A percentile compares a stretch with the other conserved stretches of the same genome.
Evolutionary conservation across 2,113 vertebrate species (phyloP).

Genomic region (Cyprinodon brontotheroides): DNA sequence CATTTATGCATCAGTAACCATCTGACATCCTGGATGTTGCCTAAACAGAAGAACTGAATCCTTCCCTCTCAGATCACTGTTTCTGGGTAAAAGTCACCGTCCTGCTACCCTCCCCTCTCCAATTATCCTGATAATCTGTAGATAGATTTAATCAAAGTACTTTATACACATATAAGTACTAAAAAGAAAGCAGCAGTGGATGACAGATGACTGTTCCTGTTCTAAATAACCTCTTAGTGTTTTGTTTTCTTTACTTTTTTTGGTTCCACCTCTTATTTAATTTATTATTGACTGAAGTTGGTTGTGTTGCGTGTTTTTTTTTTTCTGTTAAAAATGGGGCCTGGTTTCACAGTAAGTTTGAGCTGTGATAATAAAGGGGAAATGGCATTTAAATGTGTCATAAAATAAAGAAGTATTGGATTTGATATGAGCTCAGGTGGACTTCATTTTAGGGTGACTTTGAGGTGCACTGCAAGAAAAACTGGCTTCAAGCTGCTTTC

Average conservation of each 20-base stretch:
- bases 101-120: neutral
- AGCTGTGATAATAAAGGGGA: no score
- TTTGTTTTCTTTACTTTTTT: neutral
- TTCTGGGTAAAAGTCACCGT: neutral
- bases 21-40: neutral
- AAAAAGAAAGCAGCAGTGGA: no score
- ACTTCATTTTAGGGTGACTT: neutral
- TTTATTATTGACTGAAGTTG: neutral
- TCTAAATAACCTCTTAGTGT: no score
- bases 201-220: no score
- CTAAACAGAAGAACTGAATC: neutral
- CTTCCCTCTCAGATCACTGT: neutral
- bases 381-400: neutral
- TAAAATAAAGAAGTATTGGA: no score
- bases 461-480: no score
- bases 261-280: neutral
- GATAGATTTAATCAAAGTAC: neutral
- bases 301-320: neutral
- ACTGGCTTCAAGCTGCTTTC: no score
- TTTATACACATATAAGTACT: neutral
- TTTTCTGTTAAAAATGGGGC: no score
- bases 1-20: neutral
- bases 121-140: neutral
- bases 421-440: neutral
- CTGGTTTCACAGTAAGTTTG: no score